These are phyloP conservation scores for Aythya baeri DNA, from an alignment of 2,113 vertebrate species.

Conservation along the genomic window DNA sequence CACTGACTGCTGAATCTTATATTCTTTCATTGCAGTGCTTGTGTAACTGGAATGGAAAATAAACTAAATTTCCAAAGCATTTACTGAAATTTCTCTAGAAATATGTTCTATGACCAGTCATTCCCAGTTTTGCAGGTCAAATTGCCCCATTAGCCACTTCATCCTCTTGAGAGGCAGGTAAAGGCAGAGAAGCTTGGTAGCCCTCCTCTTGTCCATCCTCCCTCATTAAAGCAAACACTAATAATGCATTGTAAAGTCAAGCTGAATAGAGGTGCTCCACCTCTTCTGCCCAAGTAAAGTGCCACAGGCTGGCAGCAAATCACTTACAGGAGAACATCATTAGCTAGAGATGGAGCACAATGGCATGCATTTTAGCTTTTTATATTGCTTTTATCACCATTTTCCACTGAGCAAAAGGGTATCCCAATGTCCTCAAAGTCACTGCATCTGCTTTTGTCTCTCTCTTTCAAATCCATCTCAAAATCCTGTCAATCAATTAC, in stretches of 20 bases:
- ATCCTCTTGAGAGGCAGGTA: background rate
- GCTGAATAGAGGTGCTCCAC: background rate
- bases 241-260: background rate
- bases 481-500: background rate
- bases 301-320: background rate
- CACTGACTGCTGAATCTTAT: background rate
- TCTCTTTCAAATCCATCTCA: background rate
- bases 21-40: background rate
- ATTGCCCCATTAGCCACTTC: background rate
- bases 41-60: background rate
- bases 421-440: background rate
- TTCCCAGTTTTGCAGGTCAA: background rate
- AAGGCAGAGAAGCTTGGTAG: background rate
- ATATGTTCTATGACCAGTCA: background rate
- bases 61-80: background rate
- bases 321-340: rapidly evolving
- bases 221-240: background rate
- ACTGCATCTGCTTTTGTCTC: background rate
- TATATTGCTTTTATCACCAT: background rate
- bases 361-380: rapidly evolving
- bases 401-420: background rate
- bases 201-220: background rate
- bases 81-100: background rate
- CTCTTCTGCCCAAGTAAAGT: background rate
- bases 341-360: background rate